phyloP scores from a whole-genome alignment of 2,888 invertebrate genomes.

The Drosophila gaucha region DNA sequence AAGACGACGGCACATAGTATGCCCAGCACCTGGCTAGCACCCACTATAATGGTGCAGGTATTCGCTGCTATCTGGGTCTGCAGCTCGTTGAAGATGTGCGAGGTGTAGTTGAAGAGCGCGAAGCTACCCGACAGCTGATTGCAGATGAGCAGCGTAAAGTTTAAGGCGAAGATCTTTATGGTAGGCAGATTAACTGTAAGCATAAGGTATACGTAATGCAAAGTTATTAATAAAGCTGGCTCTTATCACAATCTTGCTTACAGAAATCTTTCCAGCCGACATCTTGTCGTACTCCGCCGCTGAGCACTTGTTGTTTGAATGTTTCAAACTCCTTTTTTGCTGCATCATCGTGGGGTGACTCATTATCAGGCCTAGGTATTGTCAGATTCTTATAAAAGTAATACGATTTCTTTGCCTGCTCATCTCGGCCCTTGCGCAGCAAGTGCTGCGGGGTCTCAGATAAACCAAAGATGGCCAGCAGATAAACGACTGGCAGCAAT shows the following conservation, averaged over 20 bases:
- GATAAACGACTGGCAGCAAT: conserved; percentile 67
- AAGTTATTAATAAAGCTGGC: neutral
- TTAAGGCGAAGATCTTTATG: conserved; percentile 64
- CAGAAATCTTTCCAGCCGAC: conserved; percentile 69
- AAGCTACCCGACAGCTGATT: conserved; percentile 77
- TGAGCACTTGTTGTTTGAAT: conserved; percentile 62
- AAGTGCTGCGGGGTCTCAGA: conserved; percentile 78
- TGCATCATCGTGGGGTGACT: conserved; percentile 45
- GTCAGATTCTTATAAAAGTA: conserved; percentile 77
- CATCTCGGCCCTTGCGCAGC: conserved; percentile 57
- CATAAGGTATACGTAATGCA: conserved; percentile 2
- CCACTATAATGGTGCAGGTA: conserved; percentile 76
- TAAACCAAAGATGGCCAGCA: conserved; percentile 61
- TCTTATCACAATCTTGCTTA: conserved; percentile 49
- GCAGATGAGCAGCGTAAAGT: conserved; percentile 62
- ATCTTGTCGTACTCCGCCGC: conserved; percentile 48
- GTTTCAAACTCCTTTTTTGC: conserved; percentile 61
- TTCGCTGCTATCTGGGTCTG: conserved; percentile 70
- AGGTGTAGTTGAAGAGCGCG: conserved; percentile 78
- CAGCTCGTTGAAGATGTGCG: conserved; percentile 73
- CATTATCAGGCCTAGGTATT: conserved; percentile 10
- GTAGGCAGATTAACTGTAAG: conserved; percentile 64
- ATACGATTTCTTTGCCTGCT: conserved; percentile 70
- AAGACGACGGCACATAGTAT: conserved; percentile 61
- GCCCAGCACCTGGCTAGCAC: conserved; percentile 72